Base-by-base conservation (phyloP, 2,888 invertebrate species). In the Phyllotreta cruciferae region DNA sequence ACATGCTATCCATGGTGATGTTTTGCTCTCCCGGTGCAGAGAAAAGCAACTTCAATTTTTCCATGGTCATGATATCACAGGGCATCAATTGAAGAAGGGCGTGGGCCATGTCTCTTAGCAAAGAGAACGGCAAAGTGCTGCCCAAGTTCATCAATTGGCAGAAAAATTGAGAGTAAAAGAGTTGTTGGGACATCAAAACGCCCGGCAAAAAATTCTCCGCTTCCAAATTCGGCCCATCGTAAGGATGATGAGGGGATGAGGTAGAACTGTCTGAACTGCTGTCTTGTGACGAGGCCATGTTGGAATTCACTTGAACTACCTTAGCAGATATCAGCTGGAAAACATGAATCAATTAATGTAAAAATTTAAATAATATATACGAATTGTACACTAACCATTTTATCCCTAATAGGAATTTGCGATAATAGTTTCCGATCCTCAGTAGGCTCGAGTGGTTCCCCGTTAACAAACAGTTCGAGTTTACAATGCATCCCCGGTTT, bases 191-290 rank as follows among this genome's bases (percentile, higher is more conserved):
- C 85, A 97, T 93, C 54, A 93, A 83, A 73, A 96, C 95, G 62
- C 97, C 96, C 8, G 97, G 97, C 71, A 98, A 82, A 70, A 90
- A 90, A 77, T 90, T 91, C 82, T 98, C 98, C 0, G 93, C 92
- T 75, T 95, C 94, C 11, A 88, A 81, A 74, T 90, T 90, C 49
- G 90, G 88, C 66, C 90, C 88, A 78, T 92, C 92, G 73, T 91
- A 92, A 0, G 91, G 90, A 77, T 93, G 87, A 69, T 94, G 94
- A 1, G 96, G 96, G 0, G 96, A 96, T 1, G 94, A 93, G 1
- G 94, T 93, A 61, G 96, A 96, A 71, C 96, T 96, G 80, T 97
- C 97, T 62, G 95, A 95, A 76, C 94, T 95, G 60, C 95, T 94
- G 78, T 97, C 98, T 58, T 93, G 93, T 62, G 92, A 92, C 74